Evolutionary conservation across 2,797 vertebrate genomes (phyloP).

Genomic region (Bryconaethiops microstoma): DNA sequence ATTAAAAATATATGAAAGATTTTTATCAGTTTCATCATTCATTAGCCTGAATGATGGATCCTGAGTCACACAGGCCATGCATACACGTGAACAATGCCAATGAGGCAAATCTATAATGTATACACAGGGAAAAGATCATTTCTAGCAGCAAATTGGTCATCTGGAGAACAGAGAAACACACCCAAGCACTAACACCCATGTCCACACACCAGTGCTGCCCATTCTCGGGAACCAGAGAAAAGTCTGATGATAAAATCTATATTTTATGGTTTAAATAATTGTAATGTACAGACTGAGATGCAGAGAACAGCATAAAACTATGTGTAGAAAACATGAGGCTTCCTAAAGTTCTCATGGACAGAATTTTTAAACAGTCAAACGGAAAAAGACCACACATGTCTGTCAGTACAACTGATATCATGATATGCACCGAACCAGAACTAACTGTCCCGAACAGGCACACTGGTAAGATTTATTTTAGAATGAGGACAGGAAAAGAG

Average conservation of each 20-base stretch:
- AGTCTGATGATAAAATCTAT: neutral
- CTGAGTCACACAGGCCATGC: neutral
- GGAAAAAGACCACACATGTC: too few relatives aligned
- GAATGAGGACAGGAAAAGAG: too few relatives aligned
- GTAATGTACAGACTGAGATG: too few relatives aligned
- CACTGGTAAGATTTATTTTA: too few relatives aligned
- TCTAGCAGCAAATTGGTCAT: neutral
- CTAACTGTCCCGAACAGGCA: too few relatives aligned
- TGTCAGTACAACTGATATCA: too few relatives aligned
- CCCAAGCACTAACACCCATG: neutral
- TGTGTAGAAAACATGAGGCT: too few relatives aligned
- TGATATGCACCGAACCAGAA: too few relatives aligned
- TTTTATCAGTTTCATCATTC: neutral
- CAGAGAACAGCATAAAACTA: too few relatives aligned
- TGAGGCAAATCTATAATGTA: neutral
- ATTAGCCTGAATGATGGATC: neutral
- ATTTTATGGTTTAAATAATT: too few relatives aligned
- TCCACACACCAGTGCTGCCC: neutral
- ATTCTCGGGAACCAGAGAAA: neutral
- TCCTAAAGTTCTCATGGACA: too few relatives aligned
- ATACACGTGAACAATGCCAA: neutral
- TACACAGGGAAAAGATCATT: neutral
- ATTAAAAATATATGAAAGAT: constrained; percentile 8
- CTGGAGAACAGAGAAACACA: neutral
- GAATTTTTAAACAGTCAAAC: too few relatives aligned